Evolutionary conservation across 2,113 vertebrate species (phyloP).

Genomic region (Mesembrinibis cayennensis): DNA sequence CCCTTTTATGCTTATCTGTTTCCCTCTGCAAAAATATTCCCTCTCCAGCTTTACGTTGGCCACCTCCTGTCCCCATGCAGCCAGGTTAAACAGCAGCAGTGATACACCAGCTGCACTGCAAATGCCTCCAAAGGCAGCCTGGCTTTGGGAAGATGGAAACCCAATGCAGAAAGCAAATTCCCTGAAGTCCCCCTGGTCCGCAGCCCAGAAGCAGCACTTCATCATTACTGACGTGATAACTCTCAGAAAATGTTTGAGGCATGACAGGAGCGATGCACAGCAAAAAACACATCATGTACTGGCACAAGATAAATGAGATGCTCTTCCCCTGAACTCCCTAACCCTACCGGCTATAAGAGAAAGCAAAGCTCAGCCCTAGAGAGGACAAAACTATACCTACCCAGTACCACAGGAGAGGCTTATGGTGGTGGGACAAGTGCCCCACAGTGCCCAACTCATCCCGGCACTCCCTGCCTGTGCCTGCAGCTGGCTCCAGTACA

Average conservation of each 20-base stretch:
- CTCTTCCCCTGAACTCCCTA: background rate
- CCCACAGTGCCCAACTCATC: background rate
- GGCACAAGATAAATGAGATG: background rate
- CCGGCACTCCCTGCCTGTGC: fast-evolving
- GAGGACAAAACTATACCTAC: background rate
- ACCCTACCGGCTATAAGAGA: background rate
- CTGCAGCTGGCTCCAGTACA: background rate
- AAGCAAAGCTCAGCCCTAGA: background rate
- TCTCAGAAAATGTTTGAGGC: background rate
- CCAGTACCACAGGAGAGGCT: background rate
- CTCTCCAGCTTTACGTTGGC: background rate
- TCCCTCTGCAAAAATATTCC: background rate
- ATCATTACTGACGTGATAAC: background rate
- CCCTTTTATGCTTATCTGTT: background rate
- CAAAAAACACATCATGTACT: background rate
- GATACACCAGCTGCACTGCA: background rate
- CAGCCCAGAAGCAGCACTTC: background rate
- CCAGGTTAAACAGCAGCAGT: background rate
- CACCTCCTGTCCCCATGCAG: background rate
- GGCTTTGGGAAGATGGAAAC: background rate
- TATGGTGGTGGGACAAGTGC: background rate
- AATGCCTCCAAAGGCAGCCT: background rate
- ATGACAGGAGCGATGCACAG: background rate
- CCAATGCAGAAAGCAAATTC: background rate
- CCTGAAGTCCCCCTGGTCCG: fast-evolving